A percentile compares a stretch with the other conserved stretches of the same genome.
Conservation (phyloP, 2,113 vertebrate species). For the Glaucomys volans region DNA sequence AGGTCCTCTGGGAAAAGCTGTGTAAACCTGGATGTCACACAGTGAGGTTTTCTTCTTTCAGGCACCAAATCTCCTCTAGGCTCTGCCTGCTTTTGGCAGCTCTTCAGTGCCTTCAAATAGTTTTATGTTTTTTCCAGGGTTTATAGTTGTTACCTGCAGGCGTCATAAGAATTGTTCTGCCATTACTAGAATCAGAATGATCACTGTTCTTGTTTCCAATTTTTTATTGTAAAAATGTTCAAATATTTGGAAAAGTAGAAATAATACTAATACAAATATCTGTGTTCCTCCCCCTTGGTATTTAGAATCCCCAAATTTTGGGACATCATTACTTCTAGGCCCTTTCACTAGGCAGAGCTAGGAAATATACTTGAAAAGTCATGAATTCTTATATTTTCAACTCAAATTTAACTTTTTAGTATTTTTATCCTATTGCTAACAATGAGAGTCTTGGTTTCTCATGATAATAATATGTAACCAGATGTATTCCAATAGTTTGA, state of each 20-base stretch:
- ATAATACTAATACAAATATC: neutral
- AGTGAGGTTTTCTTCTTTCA: neutral
- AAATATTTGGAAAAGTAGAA: constrained; percentile 5
- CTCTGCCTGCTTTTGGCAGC: neutral
- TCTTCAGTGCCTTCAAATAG: neutral
- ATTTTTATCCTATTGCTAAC: neutral
- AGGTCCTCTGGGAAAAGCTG: neutral
- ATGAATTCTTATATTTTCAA: neutral
- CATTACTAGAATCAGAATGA: neutral
- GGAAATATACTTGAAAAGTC: neutral
- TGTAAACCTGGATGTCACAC: neutral
- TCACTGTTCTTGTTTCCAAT: neutral
- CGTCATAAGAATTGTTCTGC: neutral
- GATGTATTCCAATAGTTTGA: neutral
- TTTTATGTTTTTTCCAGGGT: neutral
- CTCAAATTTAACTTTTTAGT: neutral
- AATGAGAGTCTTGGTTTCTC: neutral
- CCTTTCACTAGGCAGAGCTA: neutral
- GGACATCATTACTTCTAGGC: neutral
- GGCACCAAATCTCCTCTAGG: no score
- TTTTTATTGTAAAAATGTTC: neutral
- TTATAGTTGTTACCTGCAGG: neutral
- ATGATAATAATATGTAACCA: neutral
- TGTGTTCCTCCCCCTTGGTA: neutral
- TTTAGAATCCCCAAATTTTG: neutral